Evolutionary conservation across 2,113 vertebrate genomes (phyloP).

Genomic region (Tachysurus vachellii): DNA sequence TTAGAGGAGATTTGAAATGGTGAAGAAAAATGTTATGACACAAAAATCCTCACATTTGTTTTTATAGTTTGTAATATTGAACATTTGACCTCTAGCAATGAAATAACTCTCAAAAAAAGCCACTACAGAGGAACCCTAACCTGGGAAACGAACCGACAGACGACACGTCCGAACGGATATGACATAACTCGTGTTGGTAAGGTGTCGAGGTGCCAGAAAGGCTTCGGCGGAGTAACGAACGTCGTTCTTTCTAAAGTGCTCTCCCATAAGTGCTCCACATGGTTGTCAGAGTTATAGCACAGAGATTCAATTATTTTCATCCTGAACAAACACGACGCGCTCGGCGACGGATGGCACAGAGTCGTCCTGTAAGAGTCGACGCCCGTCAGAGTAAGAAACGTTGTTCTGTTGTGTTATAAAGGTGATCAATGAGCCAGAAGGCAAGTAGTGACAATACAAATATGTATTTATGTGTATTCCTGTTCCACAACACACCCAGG

Average conservation of each 20-base stretch:
- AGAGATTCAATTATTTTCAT: not conserved
- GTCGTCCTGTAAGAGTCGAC: not conserved
- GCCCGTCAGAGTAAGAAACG: not conserved
- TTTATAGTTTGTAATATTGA: not conserved
- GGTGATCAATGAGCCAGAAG: not conserved
- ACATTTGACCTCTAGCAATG: not conserved
- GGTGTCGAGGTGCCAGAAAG: not conserved
- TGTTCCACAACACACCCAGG: not conserved
- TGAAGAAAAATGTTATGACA: not conserved
- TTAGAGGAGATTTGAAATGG: not conserved
- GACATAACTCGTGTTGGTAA: not conserved
- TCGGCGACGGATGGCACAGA: not conserved
- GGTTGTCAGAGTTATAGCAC: not conserved
- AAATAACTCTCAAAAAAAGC: not conserved
- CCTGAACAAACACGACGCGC: not conserved
- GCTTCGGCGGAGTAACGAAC: not conserved
- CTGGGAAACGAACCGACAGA: not conserved
- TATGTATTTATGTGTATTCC: not conserved
- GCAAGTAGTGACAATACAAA: not conserved
- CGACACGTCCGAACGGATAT: not conserved
- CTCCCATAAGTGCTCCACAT: not conserved
- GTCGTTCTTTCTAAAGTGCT: not conserved
- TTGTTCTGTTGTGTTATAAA: not conserved
- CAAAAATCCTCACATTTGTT: not conserved
- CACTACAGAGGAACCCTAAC: not conserved